Evolutionary conservation across 2,797 vertebrate species (phyloP).

Genomic region (Cetoscarus ocellatus): DNA sequence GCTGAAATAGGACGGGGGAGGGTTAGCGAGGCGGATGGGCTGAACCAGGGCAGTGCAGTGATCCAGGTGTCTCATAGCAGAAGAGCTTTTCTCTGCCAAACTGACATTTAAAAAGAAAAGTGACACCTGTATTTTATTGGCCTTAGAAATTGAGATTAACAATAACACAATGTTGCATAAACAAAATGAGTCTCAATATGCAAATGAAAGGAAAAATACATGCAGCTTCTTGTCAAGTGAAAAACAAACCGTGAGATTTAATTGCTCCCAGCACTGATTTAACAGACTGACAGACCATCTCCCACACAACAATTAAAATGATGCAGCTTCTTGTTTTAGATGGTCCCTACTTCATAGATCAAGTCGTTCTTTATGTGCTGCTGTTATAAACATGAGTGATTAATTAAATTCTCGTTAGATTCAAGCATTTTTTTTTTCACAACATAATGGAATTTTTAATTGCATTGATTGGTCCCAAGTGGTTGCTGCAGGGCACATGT

Average conservation of each 20-base stretch:
- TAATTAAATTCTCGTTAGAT: constrained; percentile 62
- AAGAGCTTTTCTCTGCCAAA: constrained; percentile 14
- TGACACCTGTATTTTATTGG: constrained; percentile 13
- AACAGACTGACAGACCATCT: constrained; percentile 3
- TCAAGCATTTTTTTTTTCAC: constrained; percentile 27
- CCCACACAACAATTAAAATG: constrained; percentile 13
- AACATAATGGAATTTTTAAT: constrained; percentile 68
- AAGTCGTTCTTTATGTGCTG: constrained; percentile 25
- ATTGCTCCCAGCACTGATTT: not conserved
- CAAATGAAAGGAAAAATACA: constrained; percentile 7
- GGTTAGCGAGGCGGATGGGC: not conserved
- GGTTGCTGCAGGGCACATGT: constrained; percentile 35
- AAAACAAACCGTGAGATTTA: constrained; percentile 8
- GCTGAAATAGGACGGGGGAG: constrained; percentile 15
- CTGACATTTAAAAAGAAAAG: constrained; percentile 30
- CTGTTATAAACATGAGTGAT: constrained; percentile 42
- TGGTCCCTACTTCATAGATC: constrained; percentile 33
- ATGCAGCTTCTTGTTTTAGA: not conserved
- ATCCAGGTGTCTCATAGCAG: constrained; percentile 25
- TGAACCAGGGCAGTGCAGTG: constrained; percentile 18
- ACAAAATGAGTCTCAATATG: constrained; percentile 13
- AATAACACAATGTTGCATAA: constrained; percentile 27
- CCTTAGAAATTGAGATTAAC: constrained; percentile 29
- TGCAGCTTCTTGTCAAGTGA: not conserved
- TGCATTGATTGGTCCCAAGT: constrained; percentile 56